Base-by-base conservation (phyloP, 2,888 invertebrate species). In the Agrenia bidenticulata region DNA sequence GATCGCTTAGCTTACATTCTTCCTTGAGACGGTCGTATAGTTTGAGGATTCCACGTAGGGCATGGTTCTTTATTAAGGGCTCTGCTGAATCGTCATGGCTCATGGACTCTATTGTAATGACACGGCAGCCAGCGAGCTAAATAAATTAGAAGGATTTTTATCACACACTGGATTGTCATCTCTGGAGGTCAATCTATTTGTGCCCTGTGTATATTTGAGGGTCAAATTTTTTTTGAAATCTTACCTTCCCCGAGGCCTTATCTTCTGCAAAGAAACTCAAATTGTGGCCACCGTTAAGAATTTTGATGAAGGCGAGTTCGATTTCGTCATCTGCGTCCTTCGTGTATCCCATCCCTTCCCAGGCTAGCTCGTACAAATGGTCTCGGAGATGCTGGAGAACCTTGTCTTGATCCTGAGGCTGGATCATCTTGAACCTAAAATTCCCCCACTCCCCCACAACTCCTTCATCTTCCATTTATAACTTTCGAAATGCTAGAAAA, bases 61-160 rank as follows among this genome's bases (percentile, higher is more conserved):
- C 23, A 4, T 21, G 32, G 32, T 32, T 32, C 11, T 32, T 4
- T 11, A 11, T 32, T 32, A 4, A 4, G 32, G 32, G 4, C 5
- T 32, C n/a, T n/a, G n/a, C 9, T 56, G 17, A n/a, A n/a, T n/a
- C n/a, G n/a, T n/a, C n/a, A n/a, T n/a, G n/a, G n/a, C n/a, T n/a
- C n/a, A n/a, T n/a, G n/a, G n/a, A n/a, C n/a, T 57, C 57, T 17
- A 57, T 57, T 2, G 41, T 39, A 21, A 57, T 57, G 41, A 57
- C 19, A 7, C 57, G 57, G n/a, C 41, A 37, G 39, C 41, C 57
- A 2, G 57, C 57, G 2, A 57, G 39, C 57, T 54, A 27, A 15
- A 45, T 4, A 45, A 45, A 45, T 45, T 45, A 45, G 45, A 5
- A 19, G 4, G 15, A 45, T 19, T n/a, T n/a, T 15, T n/a, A 45